Evolutionary conservation across 37 sponge, comb jelly and placozoan genomes (phyloP), one percentile per base, ranked within the genome.

Genomic region (Hormiphora californensis): DNA sequence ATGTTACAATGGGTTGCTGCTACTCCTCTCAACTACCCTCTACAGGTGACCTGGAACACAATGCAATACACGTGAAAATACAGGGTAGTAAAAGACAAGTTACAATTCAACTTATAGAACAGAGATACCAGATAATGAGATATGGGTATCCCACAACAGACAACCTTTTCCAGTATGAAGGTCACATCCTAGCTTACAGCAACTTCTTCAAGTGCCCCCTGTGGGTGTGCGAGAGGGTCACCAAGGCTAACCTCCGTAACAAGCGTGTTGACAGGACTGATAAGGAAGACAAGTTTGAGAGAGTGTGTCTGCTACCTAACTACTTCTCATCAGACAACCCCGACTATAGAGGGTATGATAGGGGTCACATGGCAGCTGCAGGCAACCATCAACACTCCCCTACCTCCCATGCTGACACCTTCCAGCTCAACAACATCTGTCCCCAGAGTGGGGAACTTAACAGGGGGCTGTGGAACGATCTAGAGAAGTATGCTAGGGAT

Each of bases 361-460:
- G 97, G 43, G 97, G 97, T 17, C 97, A 96, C 69, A 90, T 96
- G 90, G 94, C 91, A 22, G 93, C 97, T 4, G 97, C 97, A 43
- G 94, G 88, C 35, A 91, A 96, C 88, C 89, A 90, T 63, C 90
- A 86, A 55, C 89, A 93, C 54, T 86, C 55, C 53, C 92, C 91
- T 38, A 5, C 65, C 0, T 62, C 91, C 27, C 92, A 94, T 94
- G 87, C 91, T 69, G 93, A 96, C 39, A 93, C 97, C n/a, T 94
- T 94, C 86, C 88, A 54, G 44, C 93, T 96, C 53, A 92, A 93
- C 11, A 96, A 96, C 85, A 92, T 96, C 12, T 85, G 91, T n/a
- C 97, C 97, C 15, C 97, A 96, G 63, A 73, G 21, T 61, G 90
- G 90, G 17, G 54, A 25, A 34, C 53, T 86, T 32, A 54, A 86